phyloP scores from a whole-genome alignment of 1,140 invertebrate species.

The Dermatophagoides farinae region DNA sequence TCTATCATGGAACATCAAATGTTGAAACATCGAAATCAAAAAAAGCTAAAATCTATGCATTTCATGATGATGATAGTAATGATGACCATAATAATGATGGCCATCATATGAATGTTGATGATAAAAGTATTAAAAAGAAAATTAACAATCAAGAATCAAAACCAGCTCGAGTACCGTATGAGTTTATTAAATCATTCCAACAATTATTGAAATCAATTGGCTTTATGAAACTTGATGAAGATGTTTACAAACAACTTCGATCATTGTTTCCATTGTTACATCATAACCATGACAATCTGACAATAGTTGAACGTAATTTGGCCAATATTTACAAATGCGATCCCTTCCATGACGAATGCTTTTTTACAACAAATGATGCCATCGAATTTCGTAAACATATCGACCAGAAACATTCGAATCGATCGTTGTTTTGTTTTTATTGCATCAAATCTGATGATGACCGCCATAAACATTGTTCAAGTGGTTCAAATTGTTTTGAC shows the following conservation, averaged over 20 bases:
- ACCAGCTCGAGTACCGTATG: too few relatives aligned
- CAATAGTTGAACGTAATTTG: neutral
- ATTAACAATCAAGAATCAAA: too few relatives aligned
- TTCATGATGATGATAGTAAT: too few relatives aligned
- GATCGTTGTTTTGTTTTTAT: neutral
- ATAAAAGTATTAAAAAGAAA: too few relatives aligned
- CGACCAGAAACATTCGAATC: neutral
- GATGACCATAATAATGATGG: too few relatives aligned
- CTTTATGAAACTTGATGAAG: neutral
- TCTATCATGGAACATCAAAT: too few relatives aligned
- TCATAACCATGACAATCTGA: neutral
- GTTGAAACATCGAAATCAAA: too few relatives aligned
- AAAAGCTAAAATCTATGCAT: too few relatives aligned
- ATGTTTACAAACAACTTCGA: neutral
- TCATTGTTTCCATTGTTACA: neutral
- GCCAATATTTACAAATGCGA: slow-evolving; percentile 7
- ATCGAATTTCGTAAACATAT: neutral
- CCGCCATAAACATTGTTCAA: neutral
- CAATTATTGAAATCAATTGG: neutral
- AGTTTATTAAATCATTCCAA: neutral
- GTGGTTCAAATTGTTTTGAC: too few relatives aligned
- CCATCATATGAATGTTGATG: too few relatives aligned
- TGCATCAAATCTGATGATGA: neutral
- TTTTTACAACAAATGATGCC: neutral
- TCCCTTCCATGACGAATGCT: neutral